phyloP scores from a whole-genome alignment of 2,888 invertebrate species.

The Tipula lateralis region DNA sequence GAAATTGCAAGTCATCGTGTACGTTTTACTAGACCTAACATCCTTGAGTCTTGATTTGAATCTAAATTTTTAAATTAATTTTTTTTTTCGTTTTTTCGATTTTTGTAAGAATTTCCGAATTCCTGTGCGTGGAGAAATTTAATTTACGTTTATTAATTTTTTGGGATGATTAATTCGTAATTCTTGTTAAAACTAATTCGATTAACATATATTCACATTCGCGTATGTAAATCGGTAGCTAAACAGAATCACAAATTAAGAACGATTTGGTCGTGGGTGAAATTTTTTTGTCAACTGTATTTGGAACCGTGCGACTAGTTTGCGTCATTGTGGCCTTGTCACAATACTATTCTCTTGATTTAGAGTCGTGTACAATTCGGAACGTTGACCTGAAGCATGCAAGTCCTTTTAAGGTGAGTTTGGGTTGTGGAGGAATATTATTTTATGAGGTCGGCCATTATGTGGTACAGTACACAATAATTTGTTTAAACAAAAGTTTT shows the following conservation, averaged over 20 bases:
- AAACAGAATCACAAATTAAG: not conserved
- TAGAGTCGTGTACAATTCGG: not conserved
- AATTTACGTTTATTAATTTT: not conserved
- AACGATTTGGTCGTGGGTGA: not conserved
- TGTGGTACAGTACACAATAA: not conserved
- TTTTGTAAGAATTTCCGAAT: not conserved
- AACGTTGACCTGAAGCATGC: not conserved
- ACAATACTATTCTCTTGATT: not conserved
- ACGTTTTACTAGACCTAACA: not conserved
- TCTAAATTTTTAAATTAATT: not conserved
- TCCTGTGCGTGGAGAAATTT: not conserved
- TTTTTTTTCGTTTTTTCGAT: not conserved
- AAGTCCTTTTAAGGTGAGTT: not conserved
- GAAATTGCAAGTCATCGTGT: not conserved
- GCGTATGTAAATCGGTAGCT: not conserved
- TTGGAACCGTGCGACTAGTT: not conserved
- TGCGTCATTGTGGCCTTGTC: not conserved
- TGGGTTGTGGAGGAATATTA: not conserved
- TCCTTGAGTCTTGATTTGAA: not conserved
- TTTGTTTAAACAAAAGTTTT: not conserved
- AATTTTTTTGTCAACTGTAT: not conserved
- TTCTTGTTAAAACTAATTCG: not conserved
- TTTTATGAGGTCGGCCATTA: not conserved
- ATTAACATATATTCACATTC: not conserved
- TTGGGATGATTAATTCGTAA: not conserved